Conservation (phyloP, 2,888 invertebrate genomes). For the Aleiodes testaceus region DNA sequence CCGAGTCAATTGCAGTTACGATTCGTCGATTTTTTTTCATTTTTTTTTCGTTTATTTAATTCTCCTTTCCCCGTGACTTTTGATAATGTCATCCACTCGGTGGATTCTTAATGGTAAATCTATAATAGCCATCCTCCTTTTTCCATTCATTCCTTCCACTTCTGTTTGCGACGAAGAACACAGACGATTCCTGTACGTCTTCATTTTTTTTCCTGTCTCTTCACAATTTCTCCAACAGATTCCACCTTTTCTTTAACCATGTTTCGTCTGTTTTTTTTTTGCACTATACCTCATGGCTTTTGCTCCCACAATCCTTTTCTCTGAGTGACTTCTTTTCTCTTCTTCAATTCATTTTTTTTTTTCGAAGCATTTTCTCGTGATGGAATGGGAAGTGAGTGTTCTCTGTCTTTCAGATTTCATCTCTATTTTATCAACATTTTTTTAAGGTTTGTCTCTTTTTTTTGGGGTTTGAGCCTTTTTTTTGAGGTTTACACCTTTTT, state of each 20-base stretch:
- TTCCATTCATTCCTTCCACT: slow-evolving; percentile 11
- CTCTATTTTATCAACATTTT: slow-evolving; percentile 22
- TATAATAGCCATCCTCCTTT: slow-evolving; percentile 48
- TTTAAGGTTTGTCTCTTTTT: neutral
- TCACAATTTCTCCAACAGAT: slow-evolving; percentile 27
- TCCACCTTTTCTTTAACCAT: slow-evolving; percentile 27
- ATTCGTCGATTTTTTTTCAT: slow-evolving; percentile 29
- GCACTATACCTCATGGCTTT: slow-evolving; percentile 23
- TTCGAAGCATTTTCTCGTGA: neutral
- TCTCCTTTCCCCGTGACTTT: slow-evolving; percentile 33
- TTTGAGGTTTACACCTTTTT: neutral
- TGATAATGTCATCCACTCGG: slow-evolving; percentile 48
- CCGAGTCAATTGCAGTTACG: slow-evolving; percentile 40
- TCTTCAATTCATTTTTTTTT: slow-evolving; percentile 12
- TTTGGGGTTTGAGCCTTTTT: too few relatives aligned
- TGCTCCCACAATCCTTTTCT: slow-evolving; percentile 40
- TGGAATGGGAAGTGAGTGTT: slow-evolving; percentile 27
- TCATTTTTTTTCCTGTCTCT: slow-evolving; percentile 15
- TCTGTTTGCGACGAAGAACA: slow-evolving; percentile 14
- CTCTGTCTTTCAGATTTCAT: slow-evolving; percentile 23
- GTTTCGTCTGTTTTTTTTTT: slow-evolving; percentile 43
- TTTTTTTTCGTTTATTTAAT: slow-evolving; percentile 18
- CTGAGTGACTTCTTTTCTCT: slow-evolving; percentile 20
- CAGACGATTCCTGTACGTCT: slow-evolving; percentile 37
- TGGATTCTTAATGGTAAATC: slow-evolving; percentile 53